Evolutionary conservation across 2,113 vertebrate species (phyloP).

Genomic region (Bambusicola thoracicus): DNA sequence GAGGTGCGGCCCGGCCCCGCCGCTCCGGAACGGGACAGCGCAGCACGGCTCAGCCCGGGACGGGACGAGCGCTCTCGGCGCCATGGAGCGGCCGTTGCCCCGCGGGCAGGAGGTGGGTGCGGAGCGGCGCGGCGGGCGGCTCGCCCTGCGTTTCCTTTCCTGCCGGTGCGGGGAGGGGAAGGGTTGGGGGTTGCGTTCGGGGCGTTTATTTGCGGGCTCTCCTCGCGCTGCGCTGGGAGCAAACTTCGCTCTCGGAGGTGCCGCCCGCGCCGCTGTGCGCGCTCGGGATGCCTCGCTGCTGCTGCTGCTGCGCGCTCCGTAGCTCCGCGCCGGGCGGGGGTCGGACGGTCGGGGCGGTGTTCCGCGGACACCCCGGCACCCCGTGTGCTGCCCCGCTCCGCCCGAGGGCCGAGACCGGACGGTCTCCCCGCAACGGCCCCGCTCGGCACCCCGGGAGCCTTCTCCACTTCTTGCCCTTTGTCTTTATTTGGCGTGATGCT

Average conservation of each 20-base stretch:
- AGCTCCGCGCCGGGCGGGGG: background rate
- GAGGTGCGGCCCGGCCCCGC: background rate
- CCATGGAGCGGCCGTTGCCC: constrained; percentile 45
- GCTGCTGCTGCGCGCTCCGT: accelerated
- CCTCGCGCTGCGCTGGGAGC: background rate
- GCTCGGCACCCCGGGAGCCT: background rate
- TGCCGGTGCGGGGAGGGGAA: background rate
- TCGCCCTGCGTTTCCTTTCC: background rate
- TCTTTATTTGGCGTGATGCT: background rate
- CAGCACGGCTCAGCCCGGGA: too few species aligned
- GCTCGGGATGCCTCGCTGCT: background rate
- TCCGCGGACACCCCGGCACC: background rate
- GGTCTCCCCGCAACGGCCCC: too few species aligned
- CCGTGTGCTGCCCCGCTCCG: background rate
- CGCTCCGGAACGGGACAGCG: background rate
- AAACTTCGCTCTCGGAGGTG: background rate
- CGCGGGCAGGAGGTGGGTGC: constrained; percentile 71
- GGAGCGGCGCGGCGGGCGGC: background rate
- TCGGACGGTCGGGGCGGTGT: accelerated
- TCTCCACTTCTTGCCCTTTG: background rate
- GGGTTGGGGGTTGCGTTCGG: background rate
- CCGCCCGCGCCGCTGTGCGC: background rate
- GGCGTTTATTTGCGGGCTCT: background rate
- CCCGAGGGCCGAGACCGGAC: too few species aligned
- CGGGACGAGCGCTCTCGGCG: background rate